Evolutionary conservation across 2,888 invertebrate species (phyloP), one percentile per base, ranked within the genome.

Genomic region (Scelioninae gen. 1): DNA sequence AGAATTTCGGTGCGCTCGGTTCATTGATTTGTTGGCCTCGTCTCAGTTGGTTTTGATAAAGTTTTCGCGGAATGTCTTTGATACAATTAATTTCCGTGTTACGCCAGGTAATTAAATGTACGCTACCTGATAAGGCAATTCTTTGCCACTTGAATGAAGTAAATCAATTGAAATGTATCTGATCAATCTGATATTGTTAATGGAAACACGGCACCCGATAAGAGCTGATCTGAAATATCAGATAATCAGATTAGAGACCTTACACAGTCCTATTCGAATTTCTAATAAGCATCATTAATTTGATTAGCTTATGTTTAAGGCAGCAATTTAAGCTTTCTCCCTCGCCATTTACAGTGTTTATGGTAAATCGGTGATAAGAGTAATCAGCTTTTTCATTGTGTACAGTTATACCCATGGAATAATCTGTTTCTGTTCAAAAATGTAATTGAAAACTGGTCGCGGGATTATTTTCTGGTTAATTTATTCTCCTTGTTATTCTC

Each of bases 171-270:
- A 79, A 65, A 72, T 62, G 78, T 58, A 60, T 72, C 65, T 58
- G 78, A 79, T 79, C 71, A 58, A 58, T 65, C 71, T 79, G 63
- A 72, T 79, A 79, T 79, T 62, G 47, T 71, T 65, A 71, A 72
- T 65, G 78, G 51, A 72, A 58, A 58, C 71, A 66, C 56, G 65
- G 31, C 13, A 51, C 32, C 49, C 31, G 78, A 49, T 72, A 72
- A 79, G 51, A 65, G 78, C 78, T 49, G 13, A 56, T 63, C 78
- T 56, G 63, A 65, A 71, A 65, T 71, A 78, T 78, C 71, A 71
- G 58, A 62, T 71, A 32, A 78, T 71, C 63, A 58, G 78, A 78
- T 78, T 71, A 78, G 71, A 71, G 58, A 23, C 62, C 32, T 34
- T 45, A 45, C 51, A 40, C 51, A 10, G 62, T 58, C 49, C 71